Base-by-base conservation (phyloP, 2,888 invertebrate genomes). In the Sinohyriopsis cumingii region DNA sequence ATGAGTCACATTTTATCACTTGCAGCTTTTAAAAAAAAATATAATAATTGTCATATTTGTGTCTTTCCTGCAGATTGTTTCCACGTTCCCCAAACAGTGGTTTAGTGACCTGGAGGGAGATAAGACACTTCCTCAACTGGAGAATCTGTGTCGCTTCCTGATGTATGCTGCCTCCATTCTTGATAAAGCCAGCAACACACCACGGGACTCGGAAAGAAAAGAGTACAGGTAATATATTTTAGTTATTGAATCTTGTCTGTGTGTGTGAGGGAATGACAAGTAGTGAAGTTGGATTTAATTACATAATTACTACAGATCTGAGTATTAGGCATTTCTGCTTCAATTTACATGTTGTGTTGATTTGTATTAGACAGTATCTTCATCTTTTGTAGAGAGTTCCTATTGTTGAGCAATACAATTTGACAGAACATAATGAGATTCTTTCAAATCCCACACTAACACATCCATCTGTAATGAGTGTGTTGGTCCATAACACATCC, bases 11-110 rank as follows among this genome's bases (percentile, higher is more conserved):
- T 45, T 45, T 45, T 45, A 45, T 12, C 15, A 45, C 15, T 45
- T 45, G 3, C 5, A 3, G 45, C 45, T 15, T 45, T 3, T 45
- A 15, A 15, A 3, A 33, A n/a, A n/a, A 9, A 45, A 45, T 33
- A 33, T 33, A 9, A 45, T 45, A 45, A 15, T 15, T 45, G 12
- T 45, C 45, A 45, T 45, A 15, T 33, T 33, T 33, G 33, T 33
- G 33, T 45, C 15, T 3, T 45, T 45, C 3, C 12, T 74, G 9
- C 78, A 89, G 88, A 86, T 89, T 54, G 82, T 86, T 1, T 83
- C 86, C 20, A 82, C 84, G 54, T 79, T 89, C 59, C 89, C 89
- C 4, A 86, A 86, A 73, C 73, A 79, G 15, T 89, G 89, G 89
- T 89, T 89, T 76, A 69, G 69, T 0, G 82, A 79, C 4, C 75